A percentile compares a stretch with the other conserved stretches of the same genome.
Conservation (phyloP, 92 coral and sea anemone species). For the Umimayanthus chanpuru region DNA sequence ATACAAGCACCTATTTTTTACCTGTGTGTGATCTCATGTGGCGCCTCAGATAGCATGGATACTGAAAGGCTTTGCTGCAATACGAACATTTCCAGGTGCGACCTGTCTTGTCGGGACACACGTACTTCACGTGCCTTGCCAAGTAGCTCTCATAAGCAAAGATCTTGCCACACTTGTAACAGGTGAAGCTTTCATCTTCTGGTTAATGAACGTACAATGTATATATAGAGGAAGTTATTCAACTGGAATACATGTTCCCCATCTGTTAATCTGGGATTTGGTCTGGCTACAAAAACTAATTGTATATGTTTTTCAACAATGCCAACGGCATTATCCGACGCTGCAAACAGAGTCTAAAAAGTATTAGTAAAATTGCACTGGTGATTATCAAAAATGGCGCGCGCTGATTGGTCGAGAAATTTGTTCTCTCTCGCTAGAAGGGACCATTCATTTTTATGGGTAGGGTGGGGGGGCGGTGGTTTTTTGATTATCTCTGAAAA, state of each 20-base stretch:
- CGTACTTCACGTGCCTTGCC: constrained; percentile 97
- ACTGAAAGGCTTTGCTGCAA: constrained; percentile 97
- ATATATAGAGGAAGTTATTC: background rate
- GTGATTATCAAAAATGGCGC: too few relatives aligned
- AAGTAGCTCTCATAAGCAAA: constrained; percentile 97
- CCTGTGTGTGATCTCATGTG: constrained; percentile 99
- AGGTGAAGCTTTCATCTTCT: constrained; percentile 97
- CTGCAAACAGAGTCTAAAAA: too few relatives aligned
- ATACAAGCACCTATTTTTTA: constrained; percentile 8
- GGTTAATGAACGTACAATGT: background rate
- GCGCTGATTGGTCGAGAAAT: too few relatives aligned
- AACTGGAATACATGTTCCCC: background rate
- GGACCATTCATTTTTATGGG: too few relatives aligned
- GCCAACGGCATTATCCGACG: too few relatives aligned
- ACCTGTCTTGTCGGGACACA: constrained; percentile 98
- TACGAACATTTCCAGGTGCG: constrained; percentile 97
- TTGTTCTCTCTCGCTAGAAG: too few relatives aligned
- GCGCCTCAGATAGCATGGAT: constrained; percentile 93
- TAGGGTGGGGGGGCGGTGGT: too few relatives aligned
- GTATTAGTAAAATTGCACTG: too few relatives aligned
- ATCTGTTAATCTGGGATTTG: background rate
- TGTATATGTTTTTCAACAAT: too few relatives aligned
- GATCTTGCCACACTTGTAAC: constrained; percentile 98
- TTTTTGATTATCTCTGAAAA: too few relatives aligned
- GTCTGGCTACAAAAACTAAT: too few relatives aligned